Evolutionary conservation across 35 echinoderm and acorn worm genomes (phyloP).

Genomic region (Heliocidaris erythrogramma): DNA sequence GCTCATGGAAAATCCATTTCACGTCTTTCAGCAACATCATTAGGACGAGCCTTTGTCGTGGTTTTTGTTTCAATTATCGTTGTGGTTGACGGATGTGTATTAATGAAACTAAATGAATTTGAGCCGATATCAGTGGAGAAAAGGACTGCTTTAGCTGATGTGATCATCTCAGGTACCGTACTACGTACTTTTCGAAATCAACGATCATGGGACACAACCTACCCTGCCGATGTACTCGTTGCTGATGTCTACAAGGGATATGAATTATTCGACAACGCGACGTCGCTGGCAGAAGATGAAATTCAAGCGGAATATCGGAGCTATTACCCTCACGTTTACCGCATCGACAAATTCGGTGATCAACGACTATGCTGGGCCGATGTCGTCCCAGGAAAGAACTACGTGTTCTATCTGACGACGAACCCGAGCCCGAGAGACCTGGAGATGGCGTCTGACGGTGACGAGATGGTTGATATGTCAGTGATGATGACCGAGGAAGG

Average conservation of each 20-base stretch:
- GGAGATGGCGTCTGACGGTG: background rate
- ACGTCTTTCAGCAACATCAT: background rate
- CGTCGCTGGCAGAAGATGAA: background rate
- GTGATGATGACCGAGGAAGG: conserved; percentile 33
- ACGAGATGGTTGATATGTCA: background rate
- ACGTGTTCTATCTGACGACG: conserved; percentile 52
- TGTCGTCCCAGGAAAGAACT: conserved; percentile 22
- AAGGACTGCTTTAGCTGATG: conserved; percentile 41
- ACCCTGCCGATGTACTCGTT: conserved; percentile 52
- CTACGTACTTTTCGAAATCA: background rate
- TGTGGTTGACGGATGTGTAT: conserved; percentile 30
- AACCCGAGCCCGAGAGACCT: conserved; percentile 19
- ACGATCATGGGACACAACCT: conserved; percentile 1
- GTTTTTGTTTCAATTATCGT: background rate
- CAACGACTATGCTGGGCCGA: conserved; percentile 32
- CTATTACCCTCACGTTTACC: conserved; percentile 47
- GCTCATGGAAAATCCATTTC: background rate
- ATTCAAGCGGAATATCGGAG: background rate
- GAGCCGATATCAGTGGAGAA: conserved; percentile 54
- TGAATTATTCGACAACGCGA: conserved; percentile 47
- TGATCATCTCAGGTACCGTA: conserved; percentile 51
- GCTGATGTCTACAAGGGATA: conserved; percentile 65
- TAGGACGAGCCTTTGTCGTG: background rate
- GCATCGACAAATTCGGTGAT: conserved; percentile 40
- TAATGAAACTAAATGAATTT: background rate